phyloP scores from a whole-genome alignment of 2,113 vertebrate genomes.

The Chaenogobius annularis region DNA sequence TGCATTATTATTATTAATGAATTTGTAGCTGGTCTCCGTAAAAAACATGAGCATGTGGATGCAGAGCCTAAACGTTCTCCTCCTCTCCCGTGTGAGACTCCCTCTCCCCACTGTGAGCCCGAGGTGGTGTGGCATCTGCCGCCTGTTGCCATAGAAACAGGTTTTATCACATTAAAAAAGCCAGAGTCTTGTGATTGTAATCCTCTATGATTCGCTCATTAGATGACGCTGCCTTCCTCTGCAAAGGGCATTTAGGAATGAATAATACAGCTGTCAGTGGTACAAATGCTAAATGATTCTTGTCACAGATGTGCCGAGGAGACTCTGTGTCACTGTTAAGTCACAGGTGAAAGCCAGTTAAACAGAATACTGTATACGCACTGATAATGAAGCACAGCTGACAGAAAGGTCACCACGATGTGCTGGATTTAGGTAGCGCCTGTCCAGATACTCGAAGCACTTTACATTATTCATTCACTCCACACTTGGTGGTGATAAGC shows the following conservation, averaged over 20 bases:
- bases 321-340: not conserved
- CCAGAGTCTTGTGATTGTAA: conserved; percentile 1
- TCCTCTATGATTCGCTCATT: not conserved
- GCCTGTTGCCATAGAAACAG: conserved; percentile 7
- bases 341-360: conserved; percentile 39
- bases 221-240: not conserved
- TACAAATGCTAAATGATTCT: not conserved
- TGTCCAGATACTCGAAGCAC: not conserved
- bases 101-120: not conserved
- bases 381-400: not conserved
- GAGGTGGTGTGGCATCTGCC: not conserved
- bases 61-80: not conserved
- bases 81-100: not conserved
- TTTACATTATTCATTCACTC: too few species aligned
- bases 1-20: not conserved
- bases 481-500: too few species aligned
- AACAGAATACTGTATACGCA: not conserved
- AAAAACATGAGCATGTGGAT: not conserved
- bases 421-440: not conserved
- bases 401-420: not conserved
- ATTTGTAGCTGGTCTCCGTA: not conserved
- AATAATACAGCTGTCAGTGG: not conserved
- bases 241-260: conserved; percentile 1
- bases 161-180: not conserved
- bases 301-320: not conserved